These are phyloP conservation scores for Balaenoptera acutorostrata DNA, from an alignment of 2,113 vertebrate genomes.

Conservation along the genomic window DNA sequence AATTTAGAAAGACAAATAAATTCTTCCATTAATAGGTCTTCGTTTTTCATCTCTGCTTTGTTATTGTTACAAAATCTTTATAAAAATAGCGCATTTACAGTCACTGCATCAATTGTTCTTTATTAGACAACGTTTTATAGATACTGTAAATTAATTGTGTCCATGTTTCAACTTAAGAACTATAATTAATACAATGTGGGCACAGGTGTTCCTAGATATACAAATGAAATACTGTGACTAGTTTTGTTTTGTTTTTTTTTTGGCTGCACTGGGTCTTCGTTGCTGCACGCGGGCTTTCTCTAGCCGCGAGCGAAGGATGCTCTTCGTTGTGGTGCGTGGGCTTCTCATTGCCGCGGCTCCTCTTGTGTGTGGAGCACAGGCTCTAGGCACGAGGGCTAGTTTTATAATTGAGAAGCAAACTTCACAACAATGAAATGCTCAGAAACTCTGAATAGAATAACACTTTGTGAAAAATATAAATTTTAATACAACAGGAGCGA, in stretches of 20 bases:
- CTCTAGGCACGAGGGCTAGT: neutral
- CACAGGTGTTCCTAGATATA: slow-evolving; percentile 11
- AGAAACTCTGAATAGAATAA: slow-evolving; percentile 1
- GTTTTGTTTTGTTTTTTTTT: neutral
- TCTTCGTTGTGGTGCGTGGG: too few species aligned
- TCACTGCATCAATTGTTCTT: neutral
- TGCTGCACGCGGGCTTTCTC: too few species aligned
- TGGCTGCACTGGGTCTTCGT: too few species aligned
- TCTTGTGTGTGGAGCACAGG: too few species aligned
- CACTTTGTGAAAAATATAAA: neutral
- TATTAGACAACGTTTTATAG: slow-evolving; percentile 42
- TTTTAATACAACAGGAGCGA: neutral
- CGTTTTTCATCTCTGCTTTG: neutral
- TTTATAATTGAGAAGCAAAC: slow-evolving; percentile 43
- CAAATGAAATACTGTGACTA: slow-evolving; percentile 42
- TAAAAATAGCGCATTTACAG: neutral
- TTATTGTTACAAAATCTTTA: neutral
- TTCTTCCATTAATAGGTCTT: neutral
- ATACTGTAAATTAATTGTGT: slow-evolving; percentile 45
- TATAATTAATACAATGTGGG: slow-evolving; percentile 50
- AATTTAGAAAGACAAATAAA: neutral
- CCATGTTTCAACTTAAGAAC: slow-evolving; percentile 47
- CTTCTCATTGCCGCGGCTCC: too few species aligned
- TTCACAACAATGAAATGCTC: slow-evolving; percentile 18
- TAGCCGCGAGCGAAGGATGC: too few species aligned